Evolutionary conservation across 2,797 vertebrate species (phyloP).

Genomic region (Platyrinchus mystaceus): DNA sequence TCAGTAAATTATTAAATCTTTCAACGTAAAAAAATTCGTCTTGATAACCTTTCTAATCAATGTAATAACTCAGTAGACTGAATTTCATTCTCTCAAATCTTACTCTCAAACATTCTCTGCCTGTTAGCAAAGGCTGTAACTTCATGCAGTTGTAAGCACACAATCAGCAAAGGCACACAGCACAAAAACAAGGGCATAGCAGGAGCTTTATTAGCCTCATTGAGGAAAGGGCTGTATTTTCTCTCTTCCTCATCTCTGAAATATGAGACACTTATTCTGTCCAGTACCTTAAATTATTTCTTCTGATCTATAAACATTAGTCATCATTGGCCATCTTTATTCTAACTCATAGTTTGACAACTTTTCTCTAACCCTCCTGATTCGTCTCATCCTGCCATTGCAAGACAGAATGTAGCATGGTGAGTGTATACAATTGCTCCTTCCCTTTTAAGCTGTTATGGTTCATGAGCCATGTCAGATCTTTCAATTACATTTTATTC

Average conservation of each 20-base stretch:
- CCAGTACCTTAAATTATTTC: not conserved
- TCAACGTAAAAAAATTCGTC: not conserved
- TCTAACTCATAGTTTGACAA: not conserved
- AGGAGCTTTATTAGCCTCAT: not conserved
- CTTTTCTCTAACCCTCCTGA: not conserved
- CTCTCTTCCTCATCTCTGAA: not conserved
- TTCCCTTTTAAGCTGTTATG: not conserved
- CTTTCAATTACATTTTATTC: not conserved
- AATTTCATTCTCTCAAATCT: not conserved
- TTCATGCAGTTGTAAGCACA: not conserved
- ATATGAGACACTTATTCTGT: not conserved
- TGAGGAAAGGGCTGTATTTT: not conserved
- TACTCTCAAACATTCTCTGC: not conserved
- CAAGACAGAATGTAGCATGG: not conserved
- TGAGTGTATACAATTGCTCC: not conserved
- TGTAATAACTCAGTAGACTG: not conserved
- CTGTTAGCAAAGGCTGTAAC: not conserved
- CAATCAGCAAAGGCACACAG: not conserved
- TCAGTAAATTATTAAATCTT: not conserved
- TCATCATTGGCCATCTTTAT: not conserved
- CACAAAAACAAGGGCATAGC: not conserved
- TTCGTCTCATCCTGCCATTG: not conserved
- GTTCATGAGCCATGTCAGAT: not conserved
- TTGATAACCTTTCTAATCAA: not conserved
- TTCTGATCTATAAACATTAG: not conserved